These are phyloP conservation scores for Dorcus parallelipipedus DNA, from an alignment of 2,888 invertebrate genomes.

Conservation along the genomic window DNA sequence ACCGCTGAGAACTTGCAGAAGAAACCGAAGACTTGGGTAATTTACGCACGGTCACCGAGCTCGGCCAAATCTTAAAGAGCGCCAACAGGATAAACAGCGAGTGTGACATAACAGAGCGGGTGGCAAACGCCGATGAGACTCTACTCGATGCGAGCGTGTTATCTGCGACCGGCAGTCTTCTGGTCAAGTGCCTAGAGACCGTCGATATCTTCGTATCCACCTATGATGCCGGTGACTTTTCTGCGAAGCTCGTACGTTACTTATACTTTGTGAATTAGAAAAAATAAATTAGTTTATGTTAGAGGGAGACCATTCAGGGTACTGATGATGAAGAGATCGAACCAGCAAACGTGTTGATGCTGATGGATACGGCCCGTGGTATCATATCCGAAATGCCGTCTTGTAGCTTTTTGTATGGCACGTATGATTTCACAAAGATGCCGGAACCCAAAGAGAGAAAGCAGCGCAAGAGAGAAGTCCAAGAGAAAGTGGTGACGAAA, in stretches of 20 bases:
- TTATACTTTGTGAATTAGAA: neutral
- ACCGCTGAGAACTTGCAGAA: conserved; percentile 20
- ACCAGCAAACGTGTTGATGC: conserved; percentile 42
- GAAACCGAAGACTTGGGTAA: conserved; percentile 29
- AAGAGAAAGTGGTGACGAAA: conserved; percentile 42
- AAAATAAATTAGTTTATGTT: neutral
- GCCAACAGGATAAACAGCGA: conserved; percentile 33
- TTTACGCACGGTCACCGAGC: conserved; percentile 29
- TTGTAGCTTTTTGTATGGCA: conserved; percentile 49
- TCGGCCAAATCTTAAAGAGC: conserved; percentile 36
- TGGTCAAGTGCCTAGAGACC: conserved; percentile 40
- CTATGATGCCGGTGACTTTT: conserved; percentile 53
- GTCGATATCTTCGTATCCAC: conserved; percentile 47
- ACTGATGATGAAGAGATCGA: conserved; percentile 40
- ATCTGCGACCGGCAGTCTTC: conserved; percentile 38
- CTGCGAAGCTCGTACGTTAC: conserved; percentile 49
- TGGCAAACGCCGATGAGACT: conserved; percentile 42
- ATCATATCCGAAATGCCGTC: conserved; percentile 42
- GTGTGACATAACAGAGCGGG: conserved; percentile 35
- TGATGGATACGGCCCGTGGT: conserved; percentile 34
- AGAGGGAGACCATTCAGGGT: conserved; percentile 22
- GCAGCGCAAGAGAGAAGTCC: conserved; percentile 30
- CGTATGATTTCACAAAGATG: conserved; percentile 45
- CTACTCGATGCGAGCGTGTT: conserved; percentile 40
- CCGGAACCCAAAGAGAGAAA: conserved; percentile 37